Conservation (phyloP, 2,113 vertebrate genomes). For the Pandion haliaetus region DNA sequence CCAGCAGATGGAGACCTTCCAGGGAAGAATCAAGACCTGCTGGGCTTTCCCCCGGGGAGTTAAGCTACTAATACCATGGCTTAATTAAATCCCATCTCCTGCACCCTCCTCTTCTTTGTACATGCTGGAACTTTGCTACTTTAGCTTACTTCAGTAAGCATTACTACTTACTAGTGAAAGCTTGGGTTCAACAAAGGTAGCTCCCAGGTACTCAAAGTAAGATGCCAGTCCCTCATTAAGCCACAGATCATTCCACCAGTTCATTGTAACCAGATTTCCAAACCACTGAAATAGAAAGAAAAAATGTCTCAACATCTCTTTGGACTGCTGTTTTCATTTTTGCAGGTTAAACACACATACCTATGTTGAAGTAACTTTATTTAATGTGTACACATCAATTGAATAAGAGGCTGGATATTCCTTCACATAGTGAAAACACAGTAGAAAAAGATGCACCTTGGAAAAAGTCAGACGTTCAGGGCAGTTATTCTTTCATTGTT, state of each 20-base stretch:
- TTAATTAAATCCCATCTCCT: not conserved
- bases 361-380: not conserved
- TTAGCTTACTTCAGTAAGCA: not conserved
- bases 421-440: not conserved
- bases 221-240: slow-evolving; percentile 81
- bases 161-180: slow-evolving; percentile 64
- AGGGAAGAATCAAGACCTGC: not conserved
- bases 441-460: not conserved
- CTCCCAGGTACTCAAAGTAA: slow-evolving; percentile 71
- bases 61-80: not conserved
- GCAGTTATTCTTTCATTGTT: not conserved
- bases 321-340: not conserved
- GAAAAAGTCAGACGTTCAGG: not conserved
- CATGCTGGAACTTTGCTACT: not conserved
- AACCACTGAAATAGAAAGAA: slow-evolving; percentile 77
- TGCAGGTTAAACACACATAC: not conserved
- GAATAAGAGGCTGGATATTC: not conserved
- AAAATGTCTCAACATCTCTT: not conserved
- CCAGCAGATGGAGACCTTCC: not conserved
- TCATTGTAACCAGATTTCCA: slow-evolving; percentile 85
- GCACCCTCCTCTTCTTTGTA: not conserved
- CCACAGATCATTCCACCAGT: slow-evolving; percentile 85
- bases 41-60: not conserved
- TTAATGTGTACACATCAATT: not conserved
- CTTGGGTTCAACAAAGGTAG: slow-evolving; percentile 52